phyloP scores from a whole-genome alignment of 2,113 vertebrate species.

The Echinops telfairi region DNA sequence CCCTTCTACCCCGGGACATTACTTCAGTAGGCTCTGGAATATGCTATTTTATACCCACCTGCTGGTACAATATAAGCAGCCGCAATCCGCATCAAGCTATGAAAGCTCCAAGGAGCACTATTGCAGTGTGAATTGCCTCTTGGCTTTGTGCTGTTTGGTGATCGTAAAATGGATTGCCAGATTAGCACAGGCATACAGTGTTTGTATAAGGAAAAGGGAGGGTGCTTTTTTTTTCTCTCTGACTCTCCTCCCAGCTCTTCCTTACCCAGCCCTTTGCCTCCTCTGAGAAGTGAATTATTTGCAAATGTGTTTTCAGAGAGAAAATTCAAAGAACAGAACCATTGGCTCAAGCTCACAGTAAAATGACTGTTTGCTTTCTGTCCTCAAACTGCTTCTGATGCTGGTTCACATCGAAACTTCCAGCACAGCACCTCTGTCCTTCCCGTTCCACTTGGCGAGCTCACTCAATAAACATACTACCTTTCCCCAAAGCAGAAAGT shows the following conservation, averaged over 20 bases:
- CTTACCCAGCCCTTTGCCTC: slow-evolving; percentile 60
- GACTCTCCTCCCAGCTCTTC: slow-evolving; percentile 63
- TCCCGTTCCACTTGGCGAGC: slow-evolving; percentile 35
- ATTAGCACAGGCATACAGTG: slow-evolving; percentile 76
- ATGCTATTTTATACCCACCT: slow-evolving; percentile 80
- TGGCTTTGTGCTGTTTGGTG: slow-evolving; percentile 68
- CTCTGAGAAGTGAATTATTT: slow-evolving; percentile 47
- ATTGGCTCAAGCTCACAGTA: slow-evolving; percentile 12
- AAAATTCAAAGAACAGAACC: slow-evolving; percentile 60
- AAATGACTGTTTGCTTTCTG: slow-evolving; percentile 40
- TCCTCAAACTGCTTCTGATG: not conserved
- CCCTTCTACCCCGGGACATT: slow-evolving; percentile 76
- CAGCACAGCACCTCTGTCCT: not conserved
- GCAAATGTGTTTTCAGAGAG: slow-evolving; percentile 67
- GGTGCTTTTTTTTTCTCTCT: slow-evolving; percentile 60
- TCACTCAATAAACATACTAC: slow-evolving; percentile 63
- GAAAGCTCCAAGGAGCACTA: slow-evolving; percentile 80
- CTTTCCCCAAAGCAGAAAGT: slow-evolving; percentile 35
- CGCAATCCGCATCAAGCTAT: slow-evolving; percentile 75
- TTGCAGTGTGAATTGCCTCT: slow-evolving; percentile 72
- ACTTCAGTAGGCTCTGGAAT: slow-evolving; percentile 78
- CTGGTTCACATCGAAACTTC: not conserved
- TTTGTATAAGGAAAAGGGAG: slow-evolving; percentile 60
- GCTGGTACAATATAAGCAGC: slow-evolving; percentile 79
- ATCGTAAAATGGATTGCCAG: slow-evolving; percentile 79